Percentiles rank a stretch among this genome's conserved stretches.
phyloP scores from a whole-genome alignment of 2,797 vertebrate genomes.

The Gila robusta region DNA sequence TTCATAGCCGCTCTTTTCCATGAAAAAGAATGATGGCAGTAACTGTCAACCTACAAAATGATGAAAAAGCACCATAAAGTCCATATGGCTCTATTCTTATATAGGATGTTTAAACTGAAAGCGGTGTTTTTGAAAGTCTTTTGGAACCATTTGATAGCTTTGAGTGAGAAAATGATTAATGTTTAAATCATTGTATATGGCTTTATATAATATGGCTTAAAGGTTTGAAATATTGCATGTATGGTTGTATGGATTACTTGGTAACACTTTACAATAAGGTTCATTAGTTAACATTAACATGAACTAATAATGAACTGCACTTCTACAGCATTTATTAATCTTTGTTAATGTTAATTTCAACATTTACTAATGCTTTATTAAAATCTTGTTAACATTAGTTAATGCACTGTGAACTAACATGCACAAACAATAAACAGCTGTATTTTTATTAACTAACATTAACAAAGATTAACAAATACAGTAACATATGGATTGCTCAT shows the following conservation, averaged over 20 bases:
- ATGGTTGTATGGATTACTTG: neutral
- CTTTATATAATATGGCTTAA: neutral
- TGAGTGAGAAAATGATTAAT: neutral
- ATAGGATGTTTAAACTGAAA: neutral
- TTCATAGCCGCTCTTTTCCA: neutral
- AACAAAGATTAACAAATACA: no score
- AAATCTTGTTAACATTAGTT: no score
- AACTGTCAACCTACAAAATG: neutral
- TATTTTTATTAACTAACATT: no score
- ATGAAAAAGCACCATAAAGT: neutral
- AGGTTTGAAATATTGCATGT: neutral
- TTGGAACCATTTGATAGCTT: neutral
- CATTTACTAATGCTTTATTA: no score
- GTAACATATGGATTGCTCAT: no score
- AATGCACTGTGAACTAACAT: no score
- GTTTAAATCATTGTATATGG: neutral
- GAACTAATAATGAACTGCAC: no score
- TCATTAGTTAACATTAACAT: no score
- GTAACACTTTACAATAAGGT: no score
- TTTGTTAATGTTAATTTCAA: no score
- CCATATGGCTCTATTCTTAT: neutral
- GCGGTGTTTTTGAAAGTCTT: neutral
- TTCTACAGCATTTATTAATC: no score
- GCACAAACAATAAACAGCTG: no score
- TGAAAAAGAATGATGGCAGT: neutral